A percentile compares a stretch with the other conserved stretches of the same genome.
Conservation (phyloP, 2,113 vertebrate genomes). For the Aspidoscelis tigris region DNA sequence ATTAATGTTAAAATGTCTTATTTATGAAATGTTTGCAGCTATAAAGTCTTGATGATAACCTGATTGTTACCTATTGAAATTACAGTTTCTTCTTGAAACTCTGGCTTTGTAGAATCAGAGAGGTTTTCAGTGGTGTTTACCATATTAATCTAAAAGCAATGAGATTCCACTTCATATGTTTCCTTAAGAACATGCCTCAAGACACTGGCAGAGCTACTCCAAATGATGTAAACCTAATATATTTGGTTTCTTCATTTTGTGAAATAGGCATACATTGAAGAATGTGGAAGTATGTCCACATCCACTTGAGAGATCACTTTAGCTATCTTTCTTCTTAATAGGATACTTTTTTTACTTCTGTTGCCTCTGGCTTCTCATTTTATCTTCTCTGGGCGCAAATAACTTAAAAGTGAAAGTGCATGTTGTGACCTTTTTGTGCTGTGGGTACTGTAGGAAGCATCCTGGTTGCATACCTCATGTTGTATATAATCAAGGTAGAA, state of each 20-base stretch:
- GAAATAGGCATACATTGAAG: neutral
- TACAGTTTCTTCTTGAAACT: neutral
- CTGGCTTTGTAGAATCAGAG: neutral
- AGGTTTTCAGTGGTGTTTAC: neutral
- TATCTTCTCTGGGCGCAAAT: neutral
- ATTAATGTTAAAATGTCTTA: neutral
- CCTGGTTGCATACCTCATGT: too few species aligned
- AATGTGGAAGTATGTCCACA: neutral
- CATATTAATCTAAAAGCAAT: neutral
- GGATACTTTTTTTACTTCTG: neutral
- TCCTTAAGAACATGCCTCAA: neutral
- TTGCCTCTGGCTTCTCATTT: too few species aligned
- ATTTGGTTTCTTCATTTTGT: neutral
- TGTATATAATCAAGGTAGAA: too few species aligned
- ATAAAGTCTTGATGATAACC: neutral
- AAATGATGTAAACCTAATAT: neutral
- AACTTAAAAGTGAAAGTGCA: neutral
- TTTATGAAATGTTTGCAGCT: constrained; percentile 2
- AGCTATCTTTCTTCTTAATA: too few species aligned
- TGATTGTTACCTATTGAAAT: neutral
- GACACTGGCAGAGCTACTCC: neutral
- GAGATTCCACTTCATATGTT: constrained; percentile 4
- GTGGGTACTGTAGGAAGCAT: too few species aligned
- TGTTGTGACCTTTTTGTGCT: too few species aligned
- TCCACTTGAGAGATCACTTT: neutral